Evolutionary conservation across 1,140 invertebrate genomes (phyloP), one percentile per base, ranked within the genome.

Genomic region (Conus ventricosus): DNA sequence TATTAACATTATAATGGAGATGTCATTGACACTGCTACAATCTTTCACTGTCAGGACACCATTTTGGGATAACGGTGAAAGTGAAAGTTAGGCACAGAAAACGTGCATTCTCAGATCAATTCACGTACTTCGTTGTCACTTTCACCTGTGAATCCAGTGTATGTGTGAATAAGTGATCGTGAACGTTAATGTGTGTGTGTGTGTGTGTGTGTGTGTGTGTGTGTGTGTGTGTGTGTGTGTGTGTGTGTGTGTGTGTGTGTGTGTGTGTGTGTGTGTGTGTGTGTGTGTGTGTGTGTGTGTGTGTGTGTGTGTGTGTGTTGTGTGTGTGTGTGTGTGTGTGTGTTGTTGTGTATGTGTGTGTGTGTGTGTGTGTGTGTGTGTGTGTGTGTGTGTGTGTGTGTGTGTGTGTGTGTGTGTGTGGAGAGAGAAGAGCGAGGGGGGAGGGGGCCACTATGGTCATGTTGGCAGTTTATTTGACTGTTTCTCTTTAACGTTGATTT

Each of bases 281-380:
- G 78, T 53, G 78, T 81, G 78, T 81, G 78, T 81, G 78, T 81
- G 11, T 81, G 78, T 81, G 78, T 81, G 78, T 81, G 78, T 81
- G 78, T 81, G 78, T 81, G 78, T 81, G 78, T 81, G 78, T 81
- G 78, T 81, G 78, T 81, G 78, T 81, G 78, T 81, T n/a, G 78
- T 81, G 78, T 75, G 71, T 75, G 71, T 75, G 71, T 75, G 71
- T 75, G 71, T n/a, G 71, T n/a, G 71, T n/a, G 71, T n/a, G 71
- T n/a, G 71, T n/a, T n/a, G n/a, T n/a, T n/a, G 71, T n/a, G 71
- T n/a, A 11, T 81, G 78, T 81, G 78, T 53, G 78, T 81, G 78
- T 81, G 78, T 81, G 78, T 81, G 11, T 81, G 78, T 81, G 78
- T 81, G 78, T 81, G 78, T 81, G 78, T 81, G 78, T 81, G 78